Base-by-base conservation (phyloP, 2,113 vertebrate species). In the Centropus unirufus region DNA sequence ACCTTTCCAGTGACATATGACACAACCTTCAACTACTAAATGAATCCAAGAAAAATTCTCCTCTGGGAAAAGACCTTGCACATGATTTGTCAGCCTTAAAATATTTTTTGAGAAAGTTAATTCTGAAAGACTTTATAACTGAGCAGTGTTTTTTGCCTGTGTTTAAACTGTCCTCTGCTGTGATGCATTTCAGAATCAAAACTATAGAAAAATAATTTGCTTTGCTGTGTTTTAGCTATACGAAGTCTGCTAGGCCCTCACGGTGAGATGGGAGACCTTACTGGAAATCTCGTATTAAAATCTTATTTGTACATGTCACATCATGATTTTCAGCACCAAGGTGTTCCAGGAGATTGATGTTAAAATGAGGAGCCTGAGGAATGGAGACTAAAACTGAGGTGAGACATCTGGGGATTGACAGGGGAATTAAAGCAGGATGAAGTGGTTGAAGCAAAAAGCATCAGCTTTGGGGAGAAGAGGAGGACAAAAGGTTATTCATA, bases 11-110 rank as follows among this genome's bases (percentile, higher is more conserved):
- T 93, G 95, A 95, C 94, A 93, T 80, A 80, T 61, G 75, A 77
- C 94, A 96, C 72, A 97, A 95, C 66, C 93, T 97, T 93, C 74
- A 93, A 87, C 62, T 94, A 62, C 72, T 96, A 96, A 96, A 79
- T 93, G 90, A 95, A 95, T 95, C 58, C 92, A 92, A 93, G 93
- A 96, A 94, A 96, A 96, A 92, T 78, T 87, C 44, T 96, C 85
- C 79, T 87, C 70, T 89, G 90, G 93, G 80, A 92, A 94, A 94
- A 90, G 76, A 81, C 88, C 94, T 96, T 95, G 90, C 61, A 78
- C 84, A 68, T 69, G 64, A 93, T 96, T 92, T 96, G 76, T 92
- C 92, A 96, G 90, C 73, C 86, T 94, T 94, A 96, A 94, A 64
- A 78, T 61, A 55, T 68, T 86, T 94, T 49, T 94, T 80, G 93